Evolutionary conservation across 2,113 vertebrate species (phyloP), one percentile per base, ranked within the genome.

Genomic region (Chunga burmeisteri): DNA sequence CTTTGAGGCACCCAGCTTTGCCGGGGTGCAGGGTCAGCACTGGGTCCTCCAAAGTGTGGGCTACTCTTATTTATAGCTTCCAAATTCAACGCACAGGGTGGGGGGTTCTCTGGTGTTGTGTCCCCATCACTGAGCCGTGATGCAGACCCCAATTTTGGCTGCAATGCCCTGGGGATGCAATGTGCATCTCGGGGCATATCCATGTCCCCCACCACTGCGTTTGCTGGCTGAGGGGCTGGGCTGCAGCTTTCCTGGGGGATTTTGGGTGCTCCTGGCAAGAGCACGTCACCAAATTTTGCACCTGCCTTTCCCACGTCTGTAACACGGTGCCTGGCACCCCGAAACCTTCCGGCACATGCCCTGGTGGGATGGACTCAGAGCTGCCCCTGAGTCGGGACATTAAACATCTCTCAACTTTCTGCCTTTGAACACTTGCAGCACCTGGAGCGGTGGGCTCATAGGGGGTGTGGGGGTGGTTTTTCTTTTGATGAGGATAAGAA

Each of bases 361-460:
- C 62, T 61, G 40, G 5, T 44, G 65, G 72, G 44, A 49, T 89
- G 58, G 70, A 49, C 55, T 78, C 53, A 81, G 87, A 96, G 61
- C 81, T 80, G 78, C 74, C 89, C 61, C 81, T 66, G 38, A 82
- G 36, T 65, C 10, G 9, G 81, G 65, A 87, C 53, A 38, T 89
- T 0, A 73, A 93, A 89, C 89, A 91, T 96, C 94, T 95, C 83
- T 91, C 90, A 59, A 85, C 66, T 82, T 89, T 84, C 91, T 97
- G 96, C 94, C 96, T 97, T 96, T 90, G 94, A 95, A 93, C 0
- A 4, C 92, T 97, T 95, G 84, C 84, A 95, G 89, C 83, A 94
- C 86, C 67, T 86, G 96, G 95, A 96, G 89, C 26, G 6, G 44
- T 72, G 84, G 78, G 93, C 89, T 79, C 1, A 0, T 47, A 90